Conservation (phyloP, 2,113 vertebrate species). For the Azemiops feae region DNA sequence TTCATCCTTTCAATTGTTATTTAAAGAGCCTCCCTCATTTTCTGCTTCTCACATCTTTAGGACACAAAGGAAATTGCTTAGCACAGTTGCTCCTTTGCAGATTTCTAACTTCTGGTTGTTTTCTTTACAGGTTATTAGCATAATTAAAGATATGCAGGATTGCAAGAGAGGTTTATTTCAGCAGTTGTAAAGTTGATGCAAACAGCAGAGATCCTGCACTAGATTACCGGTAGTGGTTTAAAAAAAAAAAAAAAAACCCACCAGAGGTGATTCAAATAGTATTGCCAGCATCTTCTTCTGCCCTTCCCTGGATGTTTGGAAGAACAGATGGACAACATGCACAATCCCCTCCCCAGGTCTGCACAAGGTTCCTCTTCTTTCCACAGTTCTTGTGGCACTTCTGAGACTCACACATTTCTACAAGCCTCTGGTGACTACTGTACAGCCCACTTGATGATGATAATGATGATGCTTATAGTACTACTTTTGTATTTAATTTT, state of each 20-base stretch:
- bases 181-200: not conserved
- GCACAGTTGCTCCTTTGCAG: not conserved
- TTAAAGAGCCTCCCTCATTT: not conserved
- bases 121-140: not conserved
- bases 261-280: not conserved
- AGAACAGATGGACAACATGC: not conserved
- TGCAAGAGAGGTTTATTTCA: not conserved
- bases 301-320: too few species aligned
- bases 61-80: not conserved
- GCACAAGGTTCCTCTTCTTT: not conserved
- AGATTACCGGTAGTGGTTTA: not conserved
- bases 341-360: not conserved
- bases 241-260: not conserved
- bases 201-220: not conserved
- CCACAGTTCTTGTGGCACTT: not conserved
- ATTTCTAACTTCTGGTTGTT: not conserved
- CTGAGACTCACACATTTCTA: not conserved
- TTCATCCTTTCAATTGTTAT: not conserved
- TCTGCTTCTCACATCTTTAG: not conserved
- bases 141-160: not conserved
- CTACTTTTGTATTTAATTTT: not conserved
- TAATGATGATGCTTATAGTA: not conserved
- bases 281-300: not conserved
- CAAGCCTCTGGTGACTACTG: not conserved
- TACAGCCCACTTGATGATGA: not conserved